Percentiles rank a stretch among this genome's conserved stretches.
Conservation (phyloP, 2,797 vertebrate species). For the Gymnothorax reevesii region DNA sequence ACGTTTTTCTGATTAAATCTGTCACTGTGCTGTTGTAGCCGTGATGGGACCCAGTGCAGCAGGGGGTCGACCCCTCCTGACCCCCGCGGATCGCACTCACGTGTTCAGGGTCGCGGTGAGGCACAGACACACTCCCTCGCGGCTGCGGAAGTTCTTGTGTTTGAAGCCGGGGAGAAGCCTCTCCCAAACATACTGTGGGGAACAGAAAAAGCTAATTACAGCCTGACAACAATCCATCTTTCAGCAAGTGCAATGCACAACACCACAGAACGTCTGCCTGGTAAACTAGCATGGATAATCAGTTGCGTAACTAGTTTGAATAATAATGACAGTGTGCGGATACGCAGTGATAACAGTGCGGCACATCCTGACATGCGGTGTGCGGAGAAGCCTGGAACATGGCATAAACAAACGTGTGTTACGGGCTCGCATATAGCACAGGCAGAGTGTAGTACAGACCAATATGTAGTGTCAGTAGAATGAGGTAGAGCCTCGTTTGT, state of each 20-base stretch:
- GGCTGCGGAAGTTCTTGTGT: conserved; percentile 96
- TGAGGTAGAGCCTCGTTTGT: too few relatives aligned
- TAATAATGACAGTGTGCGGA: too few relatives aligned
- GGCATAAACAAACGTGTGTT: too few relatives aligned
- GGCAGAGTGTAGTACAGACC: too few relatives aligned
- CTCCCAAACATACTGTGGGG: conserved; percentile 88
- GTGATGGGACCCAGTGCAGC: neutral
- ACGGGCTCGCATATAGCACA: too few relatives aligned
- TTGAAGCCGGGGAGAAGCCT: conserved; percentile 88
- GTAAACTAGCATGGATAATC: neutral
- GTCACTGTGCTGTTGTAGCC: neutral
- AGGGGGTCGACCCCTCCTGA: neutral
- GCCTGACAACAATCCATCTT: neutral
- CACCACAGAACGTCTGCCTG: too few relatives aligned
- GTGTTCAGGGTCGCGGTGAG: conserved; percentile 84
- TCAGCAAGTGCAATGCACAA: neutral
- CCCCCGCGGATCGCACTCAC: neutral
- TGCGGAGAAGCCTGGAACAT: too few relatives aligned
- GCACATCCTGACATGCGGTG: too few relatives aligned
- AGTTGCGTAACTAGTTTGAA: neutral
- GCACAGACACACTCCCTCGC: conserved; percentile 92
- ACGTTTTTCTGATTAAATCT: neutral
- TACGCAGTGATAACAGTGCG: too few relatives aligned
- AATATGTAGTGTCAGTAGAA: too few relatives aligned
- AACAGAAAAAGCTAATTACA: conserved; percentile 40